phyloP scores from a whole-genome alignment of 2,888 invertebrate species.

The Xanthostigma xanthostigma region DNA sequence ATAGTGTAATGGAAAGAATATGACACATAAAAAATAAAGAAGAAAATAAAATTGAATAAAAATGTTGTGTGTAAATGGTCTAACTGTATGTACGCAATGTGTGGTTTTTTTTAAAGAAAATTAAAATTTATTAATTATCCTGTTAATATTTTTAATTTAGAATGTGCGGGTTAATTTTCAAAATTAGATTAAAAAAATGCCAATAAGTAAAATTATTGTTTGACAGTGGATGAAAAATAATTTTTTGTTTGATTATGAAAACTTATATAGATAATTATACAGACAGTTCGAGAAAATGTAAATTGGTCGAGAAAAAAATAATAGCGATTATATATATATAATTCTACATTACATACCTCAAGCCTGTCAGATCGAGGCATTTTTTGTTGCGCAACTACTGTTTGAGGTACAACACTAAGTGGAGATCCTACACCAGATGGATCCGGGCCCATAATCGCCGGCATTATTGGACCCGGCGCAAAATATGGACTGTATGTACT shows the following conservation, averaged over 20 bases:
- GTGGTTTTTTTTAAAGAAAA: too few species aligned
- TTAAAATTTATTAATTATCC: too few species aligned
- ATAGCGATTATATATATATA: slow-evolving; percentile 22
- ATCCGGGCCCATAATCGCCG: slow-evolving; percentile 78
- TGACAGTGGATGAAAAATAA: neutral
- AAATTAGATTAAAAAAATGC: too few species aligned
- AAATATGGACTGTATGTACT: slow-evolving; percentile 86
- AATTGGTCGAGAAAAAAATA: slow-evolving; percentile 26
- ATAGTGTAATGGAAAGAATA: too few species aligned
- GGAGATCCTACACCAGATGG: slow-evolving; percentile 67
- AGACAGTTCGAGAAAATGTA: slow-evolving; percentile 21
- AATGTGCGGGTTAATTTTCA: too few species aligned
- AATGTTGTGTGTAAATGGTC: too few species aligned
- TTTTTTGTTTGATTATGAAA: neutral
- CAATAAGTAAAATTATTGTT: too few species aligned
- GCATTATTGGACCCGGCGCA: slow-evolving; percentile 77
- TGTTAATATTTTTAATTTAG: too few species aligned
- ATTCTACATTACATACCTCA: slow-evolving; percentile 57
- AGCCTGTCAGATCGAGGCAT: slow-evolving; percentile 88
- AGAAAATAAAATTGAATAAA: too few species aligned
- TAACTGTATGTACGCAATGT: too few species aligned
- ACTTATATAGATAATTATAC: slow-evolving; percentile 1
- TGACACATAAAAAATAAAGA: too few species aligned
- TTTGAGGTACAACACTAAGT: slow-evolving; percentile 70
- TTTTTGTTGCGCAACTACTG: slow-evolving; percentile 80